Base-by-base conservation (phyloP, 2,113 vertebrate species). In the Pyxicephalus adspersus region DNA sequence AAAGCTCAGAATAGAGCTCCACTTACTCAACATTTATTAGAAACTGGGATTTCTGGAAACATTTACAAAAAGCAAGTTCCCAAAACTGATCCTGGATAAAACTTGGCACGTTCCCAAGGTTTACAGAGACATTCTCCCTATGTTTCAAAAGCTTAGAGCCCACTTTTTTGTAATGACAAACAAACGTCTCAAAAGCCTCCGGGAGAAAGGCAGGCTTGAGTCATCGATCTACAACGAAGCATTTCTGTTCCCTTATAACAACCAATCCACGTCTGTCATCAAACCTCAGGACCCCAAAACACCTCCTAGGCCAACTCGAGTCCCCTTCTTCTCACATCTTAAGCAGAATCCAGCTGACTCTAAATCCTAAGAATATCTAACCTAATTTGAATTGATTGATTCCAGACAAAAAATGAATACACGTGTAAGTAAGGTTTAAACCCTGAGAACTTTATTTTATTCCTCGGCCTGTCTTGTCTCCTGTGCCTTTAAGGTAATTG, bases 31-130 rank as follows among this genome's bases (percentile, higher is more conserved):
- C n/a, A n/a, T 25, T 77, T 66, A 22, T 31, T 54, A 61, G 25
- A 77, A 52, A 64, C 26, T 5, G 54, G 34, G 55, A 80, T 80
- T 80, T 71, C 66, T 80, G 22, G 19, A 38, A 34, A 57, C 23
- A 72, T 71, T 80, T 80, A 71, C 23, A 72, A 66, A 68, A 72
- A 18, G 77, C 66, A 63, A 60, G 25, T 57, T 72, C 57, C 63
- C 38, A 52, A 77, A 80, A 80, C 66, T 80, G 77, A 80, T 80
- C 77, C 77, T 63, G 57, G 54, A 71, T 80, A 80, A 80, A 80
- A 50, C 77, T 22, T 63, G 45, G 67, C 57, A 80, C 55, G 71
- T 80, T 71, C 67, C 77, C 23, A 60, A 54, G 77, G 57, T 72
- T 80, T 71, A 71, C 29, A 25, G 16, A 80, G 57, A 71, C 63